Conservation (phyloP, 2,797 vertebrate species). For the Mus spretus region DNA sequence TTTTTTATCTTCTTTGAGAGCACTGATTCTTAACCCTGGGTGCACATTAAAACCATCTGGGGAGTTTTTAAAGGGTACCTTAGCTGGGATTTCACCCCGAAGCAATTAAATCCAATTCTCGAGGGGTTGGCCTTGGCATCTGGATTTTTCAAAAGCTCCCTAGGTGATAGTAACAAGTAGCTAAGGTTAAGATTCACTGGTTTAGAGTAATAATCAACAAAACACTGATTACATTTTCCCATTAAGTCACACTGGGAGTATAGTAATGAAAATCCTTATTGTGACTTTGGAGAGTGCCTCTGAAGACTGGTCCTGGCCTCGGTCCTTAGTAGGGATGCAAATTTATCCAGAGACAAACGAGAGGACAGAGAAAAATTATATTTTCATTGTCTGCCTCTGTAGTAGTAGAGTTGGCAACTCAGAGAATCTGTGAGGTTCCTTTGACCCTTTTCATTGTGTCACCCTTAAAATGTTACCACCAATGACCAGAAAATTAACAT, state of each 20-base stretch:
- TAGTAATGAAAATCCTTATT: slow-evolving; percentile 70
- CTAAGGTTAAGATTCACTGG: slow-evolving; percentile 51
- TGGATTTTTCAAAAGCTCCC: slow-evolving; percentile 66
- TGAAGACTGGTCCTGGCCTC: slow-evolving; percentile 37
- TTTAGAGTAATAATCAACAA: slow-evolving; percentile 71
- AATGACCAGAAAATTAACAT: slow-evolving; percentile 74
- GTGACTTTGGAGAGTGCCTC: slow-evolving; percentile 8
- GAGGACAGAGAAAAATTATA: not conserved
- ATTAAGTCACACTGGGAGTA: slow-evolving; percentile 64
- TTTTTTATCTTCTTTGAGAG: slow-evolving; percentile 55
- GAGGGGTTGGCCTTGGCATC: slow-evolving; percentile 22
- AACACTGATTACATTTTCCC: slow-evolving; percentile 66
- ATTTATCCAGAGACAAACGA: slow-evolving; percentile 60
- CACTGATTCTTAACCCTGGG: slow-evolving; percentile 57
- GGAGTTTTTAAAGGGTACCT: slow-evolving; percentile 63
- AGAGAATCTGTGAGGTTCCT: slow-evolving; percentile 13
- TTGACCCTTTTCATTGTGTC: slow-evolving; percentile 75
- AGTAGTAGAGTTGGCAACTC: slow-evolving; percentile 9
- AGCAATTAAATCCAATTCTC: slow-evolving; percentile 69
- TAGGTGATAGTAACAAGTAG: slow-evolving; percentile 16
- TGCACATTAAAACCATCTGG: slow-evolving; percentile 47
- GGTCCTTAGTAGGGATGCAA: slow-evolving; percentile 46
- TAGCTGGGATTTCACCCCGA: slow-evolving; percentile 61
- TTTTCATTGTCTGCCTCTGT: not conserved
- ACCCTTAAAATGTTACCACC: slow-evolving; percentile 63